A percentile compares a stretch with the other conserved stretches of the same genome.
Conservation (phyloP, 2,888 invertebrate species). For the Anthophora plumipes region DNA sequence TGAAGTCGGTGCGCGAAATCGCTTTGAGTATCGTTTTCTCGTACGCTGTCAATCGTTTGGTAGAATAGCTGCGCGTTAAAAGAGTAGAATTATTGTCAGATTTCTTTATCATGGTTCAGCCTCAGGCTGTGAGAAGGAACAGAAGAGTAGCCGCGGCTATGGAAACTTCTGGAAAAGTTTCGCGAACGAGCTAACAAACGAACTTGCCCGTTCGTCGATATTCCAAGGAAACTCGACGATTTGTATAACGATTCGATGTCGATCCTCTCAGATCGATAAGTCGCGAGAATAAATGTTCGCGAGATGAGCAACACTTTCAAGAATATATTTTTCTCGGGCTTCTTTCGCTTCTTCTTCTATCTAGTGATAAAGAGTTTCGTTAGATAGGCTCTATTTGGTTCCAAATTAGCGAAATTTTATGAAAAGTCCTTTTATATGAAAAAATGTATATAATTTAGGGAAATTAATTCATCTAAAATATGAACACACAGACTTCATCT, state of each 20-base stretch:
- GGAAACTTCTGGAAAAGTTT: slow-evolving; percentile 56
- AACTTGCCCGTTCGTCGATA: slow-evolving; percentile 52
- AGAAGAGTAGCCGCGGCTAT: slow-evolving; percentile 11
- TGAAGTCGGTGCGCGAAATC: slow-evolving; percentile 7
- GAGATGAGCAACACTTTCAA: slow-evolving; percentile 14
- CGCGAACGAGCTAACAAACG: slow-evolving; percentile 58
- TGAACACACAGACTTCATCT: too few relatives aligned
- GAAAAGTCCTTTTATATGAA: too few relatives aligned
- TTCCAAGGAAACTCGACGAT: slow-evolving; percentile 49
- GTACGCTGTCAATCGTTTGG: neutral
- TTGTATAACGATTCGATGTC: slow-evolving; percentile 58
- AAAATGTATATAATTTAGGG: too few relatives aligned
- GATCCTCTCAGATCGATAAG: slow-evolving; percentile 49
- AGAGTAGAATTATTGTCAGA: slow-evolving; percentile 36
- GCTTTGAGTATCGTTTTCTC: slow-evolving; percentile 12
- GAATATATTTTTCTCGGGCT: slow-evolving; percentile 28
- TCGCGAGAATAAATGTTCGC: slow-evolving; percentile 48
- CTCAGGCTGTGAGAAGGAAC: slow-evolving; percentile 22
- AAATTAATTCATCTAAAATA: too few relatives aligned
- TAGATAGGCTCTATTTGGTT: too few relatives aligned
- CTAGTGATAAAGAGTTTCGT: too few relatives aligned
- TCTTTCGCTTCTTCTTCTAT: neutral
- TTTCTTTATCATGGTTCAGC: slow-evolving; percentile 35
- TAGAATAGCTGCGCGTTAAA: slow-evolving; percentile 1
- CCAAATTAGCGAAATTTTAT: too few relatives aligned